Base-by-base conservation (phyloP, 1,140 invertebrate species). In the Amphibalanus amphitrite region DNA sequence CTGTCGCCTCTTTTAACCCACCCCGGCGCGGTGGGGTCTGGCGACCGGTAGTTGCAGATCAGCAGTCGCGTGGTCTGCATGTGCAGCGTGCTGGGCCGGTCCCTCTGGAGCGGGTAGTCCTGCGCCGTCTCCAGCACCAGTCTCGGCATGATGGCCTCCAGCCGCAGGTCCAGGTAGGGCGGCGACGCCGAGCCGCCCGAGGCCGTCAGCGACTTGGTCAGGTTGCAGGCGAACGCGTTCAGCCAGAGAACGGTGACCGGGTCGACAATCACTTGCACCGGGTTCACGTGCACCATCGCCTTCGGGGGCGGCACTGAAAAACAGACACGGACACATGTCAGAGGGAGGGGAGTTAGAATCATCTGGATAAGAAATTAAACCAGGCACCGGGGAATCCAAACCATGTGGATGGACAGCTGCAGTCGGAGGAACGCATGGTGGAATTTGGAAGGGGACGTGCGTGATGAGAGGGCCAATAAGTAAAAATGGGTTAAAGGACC, bases 151-250 rank as follows among this genome's bases (percentile, higher is more conserved):
- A 96, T 90, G 69, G 91, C 88, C 84, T 96, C 92, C 71, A 94
- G 83, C 77, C 90, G 88, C 67, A 94, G 87, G 82, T 94, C 91
- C 75, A 92, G 86, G 78, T 92, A 92, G 77, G 86, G 85, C 69
- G 85, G 82, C 78, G 81, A 78, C 26, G 76, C 72, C 71, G 80
- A 77, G 71, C 77, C 74, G 33, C 25, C 38, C 25, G 67, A 64
- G 29, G 68, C 65, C 26, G 65, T 6, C n/a, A 28, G 26, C 26
- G 26, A 67, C 65, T 28, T 26, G n/a, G 65, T 28, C 28, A 97
- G 83, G 83, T 93, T 94, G 65, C 94, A 84, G 67, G 87, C 84
- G 80, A 98, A 97, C n/a, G 91, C 90, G 79, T 95, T 94, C 33
- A 95, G 84, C 95, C 95, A 98, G 28, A 97, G 81, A 73, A 92